Percentiles rank a stretch among this genome's conserved stretches.
phyloP scores from a whole-genome alignment of 2,888 invertebrate genomes.

The Leptura quadrifasciata region DNA sequence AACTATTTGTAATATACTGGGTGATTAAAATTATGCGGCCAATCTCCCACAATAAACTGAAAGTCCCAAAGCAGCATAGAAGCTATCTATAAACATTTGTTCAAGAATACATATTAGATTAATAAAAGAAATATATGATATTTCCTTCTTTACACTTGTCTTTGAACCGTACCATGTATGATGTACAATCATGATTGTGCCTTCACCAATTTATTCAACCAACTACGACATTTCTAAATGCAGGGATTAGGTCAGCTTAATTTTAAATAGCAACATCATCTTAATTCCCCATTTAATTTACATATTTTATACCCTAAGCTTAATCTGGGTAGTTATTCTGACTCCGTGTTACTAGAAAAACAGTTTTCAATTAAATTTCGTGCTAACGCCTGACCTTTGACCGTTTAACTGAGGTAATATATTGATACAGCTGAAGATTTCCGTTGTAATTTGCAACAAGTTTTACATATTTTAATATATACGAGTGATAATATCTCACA shows the following conservation, averaged over 20 bases:
- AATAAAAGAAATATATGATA: too few relatives aligned
- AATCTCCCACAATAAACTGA: too few relatives aligned
- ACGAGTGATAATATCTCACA: too few relatives aligned
- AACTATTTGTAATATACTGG: too few relatives aligned
- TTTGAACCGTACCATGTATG: too few relatives aligned
- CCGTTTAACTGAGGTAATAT: neutral
- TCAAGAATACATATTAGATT: too few relatives aligned
- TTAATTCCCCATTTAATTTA: slow-evolving; percentile 4
- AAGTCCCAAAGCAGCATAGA: too few relatives aligned
- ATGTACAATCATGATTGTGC: slow-evolving; percentile 1
- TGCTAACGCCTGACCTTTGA: neutral
- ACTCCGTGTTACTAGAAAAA: neutral
- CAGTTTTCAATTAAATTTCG: slow-evolving; percentile 12
- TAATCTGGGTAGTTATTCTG: neutral
- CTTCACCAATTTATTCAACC: slow-evolving; percentile 11
- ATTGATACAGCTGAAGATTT: neutral
- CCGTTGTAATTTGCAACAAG: neutral
- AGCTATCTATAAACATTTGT: too few relatives aligned
- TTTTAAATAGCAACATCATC: neutral
- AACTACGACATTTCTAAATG: slow-evolving; percentile 12
- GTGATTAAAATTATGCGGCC: too few relatives aligned
- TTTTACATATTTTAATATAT: too few relatives aligned
- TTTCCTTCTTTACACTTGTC: too few relatives aligned
- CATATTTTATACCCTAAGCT: slow-evolving; percentile 15
- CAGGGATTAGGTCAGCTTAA: slow-evolving; percentile 24